Conservation (phyloP, 2,113 vertebrate genomes). For the Pseudorectes ferrugineus region DNA sequence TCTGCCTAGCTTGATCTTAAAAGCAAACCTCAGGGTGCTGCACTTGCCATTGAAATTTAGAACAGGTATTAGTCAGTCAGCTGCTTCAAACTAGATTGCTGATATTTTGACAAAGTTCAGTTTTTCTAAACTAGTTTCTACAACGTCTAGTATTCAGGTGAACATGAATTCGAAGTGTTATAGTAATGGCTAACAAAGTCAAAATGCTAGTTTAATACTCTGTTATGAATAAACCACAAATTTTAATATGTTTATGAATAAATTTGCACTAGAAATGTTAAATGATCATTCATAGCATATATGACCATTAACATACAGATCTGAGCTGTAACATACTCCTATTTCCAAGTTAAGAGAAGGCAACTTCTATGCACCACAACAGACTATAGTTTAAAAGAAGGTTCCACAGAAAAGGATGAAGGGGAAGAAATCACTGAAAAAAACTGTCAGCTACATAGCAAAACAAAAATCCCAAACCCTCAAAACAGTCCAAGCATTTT, state of each 20-base stretch:
- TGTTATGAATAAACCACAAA: background rate
- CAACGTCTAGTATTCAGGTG: background rate
- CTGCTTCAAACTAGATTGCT: background rate
- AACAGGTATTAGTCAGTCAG: background rate
- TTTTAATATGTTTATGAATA: background rate
- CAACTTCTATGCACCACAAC: background rate
- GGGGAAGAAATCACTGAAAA: background rate
- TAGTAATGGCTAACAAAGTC: background rate
- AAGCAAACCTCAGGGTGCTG: background rate
- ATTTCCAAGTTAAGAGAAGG: background rate
- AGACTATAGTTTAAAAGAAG: background rate
- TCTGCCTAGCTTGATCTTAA: background rate
- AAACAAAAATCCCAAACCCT: background rate
- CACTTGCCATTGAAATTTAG: background rate
- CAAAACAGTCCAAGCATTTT: background rate
- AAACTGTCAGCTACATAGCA: background rate
- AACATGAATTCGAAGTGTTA: background rate
- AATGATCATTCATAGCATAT: background rate
- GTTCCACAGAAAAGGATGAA: background rate
- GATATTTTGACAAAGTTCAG: background rate
- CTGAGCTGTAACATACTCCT: background rate
- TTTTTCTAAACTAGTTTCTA: background rate
- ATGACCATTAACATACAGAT: background rate
- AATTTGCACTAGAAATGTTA: background rate
- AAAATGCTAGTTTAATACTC: background rate